Conservation (phyloP, 2,113 vertebrate genomes). For the Rhinichthys klamathensis region DNA sequence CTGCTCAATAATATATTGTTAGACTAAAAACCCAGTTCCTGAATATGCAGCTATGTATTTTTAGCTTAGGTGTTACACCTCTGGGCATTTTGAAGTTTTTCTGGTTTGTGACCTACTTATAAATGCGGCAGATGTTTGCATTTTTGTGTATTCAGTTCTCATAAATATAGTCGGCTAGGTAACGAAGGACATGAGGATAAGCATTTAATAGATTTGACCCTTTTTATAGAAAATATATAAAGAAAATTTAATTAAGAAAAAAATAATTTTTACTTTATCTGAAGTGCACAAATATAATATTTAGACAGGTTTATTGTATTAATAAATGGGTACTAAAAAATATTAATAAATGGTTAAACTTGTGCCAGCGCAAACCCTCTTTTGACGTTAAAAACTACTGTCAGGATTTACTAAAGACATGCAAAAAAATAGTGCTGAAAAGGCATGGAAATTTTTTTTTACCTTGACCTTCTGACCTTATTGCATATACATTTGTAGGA, state of each 20-base stretch:
- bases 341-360: neutral
- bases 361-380: no score
- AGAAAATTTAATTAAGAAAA: no score
- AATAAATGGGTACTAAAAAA: neutral
- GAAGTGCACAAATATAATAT: no score
- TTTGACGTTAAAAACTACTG: no score
- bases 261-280: neutral
- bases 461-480: no score
- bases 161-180: no score
- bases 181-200: neutral
- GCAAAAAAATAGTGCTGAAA: no score
- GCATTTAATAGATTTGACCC: neutral
- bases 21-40: neutral
- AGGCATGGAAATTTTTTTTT: no score
- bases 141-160: neutral
- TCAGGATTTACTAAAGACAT: no score
- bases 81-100: conserved; percentile 15
- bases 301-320: neutral
- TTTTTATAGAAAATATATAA: neutral
- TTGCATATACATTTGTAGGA: no score
- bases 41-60: neutral
- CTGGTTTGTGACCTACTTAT: neutral
- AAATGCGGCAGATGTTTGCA: neutral
- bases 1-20: neutral
- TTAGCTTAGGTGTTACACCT: neutral